phyloP scores from a whole-genome alignment of 2,113 vertebrate genomes.

The Salvelinus alpinus region DNA sequence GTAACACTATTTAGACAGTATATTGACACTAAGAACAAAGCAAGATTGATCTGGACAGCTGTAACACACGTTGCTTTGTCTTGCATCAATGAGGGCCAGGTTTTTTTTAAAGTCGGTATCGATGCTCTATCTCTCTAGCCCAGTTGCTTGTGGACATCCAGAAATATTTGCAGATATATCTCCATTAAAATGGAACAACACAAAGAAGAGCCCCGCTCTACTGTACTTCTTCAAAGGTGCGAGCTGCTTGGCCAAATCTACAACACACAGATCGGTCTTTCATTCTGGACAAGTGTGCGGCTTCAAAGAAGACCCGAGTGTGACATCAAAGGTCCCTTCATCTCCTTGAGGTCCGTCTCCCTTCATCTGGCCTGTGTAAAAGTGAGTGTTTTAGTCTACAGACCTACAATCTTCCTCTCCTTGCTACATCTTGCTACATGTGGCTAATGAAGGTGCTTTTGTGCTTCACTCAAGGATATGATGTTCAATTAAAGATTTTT shows the following conservation, averaged over 20 bases:
- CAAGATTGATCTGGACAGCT: not conserved
- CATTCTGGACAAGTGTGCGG: conserved; percentile 49
- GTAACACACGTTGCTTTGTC: not conserved
- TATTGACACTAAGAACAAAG: not conserved
- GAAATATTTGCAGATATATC: no score
- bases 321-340: conserved; percentile 65
- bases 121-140: not conserved
- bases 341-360: conserved; percentile 50
- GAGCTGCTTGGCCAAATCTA: conserved; percentile 43
- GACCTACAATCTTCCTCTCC: conserved; percentile 36
- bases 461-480: conserved; percentile 37
- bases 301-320: conserved; percentile 59
- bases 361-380: conserved; percentile 41
- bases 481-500: conserved; percentile 50
- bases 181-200: no score
- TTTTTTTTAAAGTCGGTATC: not conserved
- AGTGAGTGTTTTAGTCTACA: conserved; percentile 56
- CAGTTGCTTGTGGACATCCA: no score
- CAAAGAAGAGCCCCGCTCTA: not conserved
- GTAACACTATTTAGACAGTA: not conserved
- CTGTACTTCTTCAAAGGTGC: conserved; percentile 38
- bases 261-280: conserved; percentile 29
- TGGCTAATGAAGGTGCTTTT: conserved; percentile 46
- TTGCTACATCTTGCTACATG: conserved; percentile 11
- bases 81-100: not conserved